These are phyloP conservation scores for Urocynchramus pylzowi DNA, from an alignment of 2,113 vertebrate species.

Conservation along the genomic window DNA sequence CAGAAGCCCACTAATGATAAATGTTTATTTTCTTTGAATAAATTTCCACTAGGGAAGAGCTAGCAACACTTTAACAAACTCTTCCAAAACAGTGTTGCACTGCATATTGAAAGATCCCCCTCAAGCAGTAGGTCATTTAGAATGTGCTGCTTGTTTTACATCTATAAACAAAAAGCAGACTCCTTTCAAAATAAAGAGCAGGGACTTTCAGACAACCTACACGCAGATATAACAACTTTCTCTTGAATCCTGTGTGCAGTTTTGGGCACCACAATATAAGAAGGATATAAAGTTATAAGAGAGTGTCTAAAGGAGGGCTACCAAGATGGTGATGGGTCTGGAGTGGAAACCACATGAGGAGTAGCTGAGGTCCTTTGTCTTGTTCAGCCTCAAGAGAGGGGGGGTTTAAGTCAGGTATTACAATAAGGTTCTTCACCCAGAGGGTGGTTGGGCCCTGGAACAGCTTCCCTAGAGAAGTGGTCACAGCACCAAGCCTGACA, in stretches of 20 bases:
- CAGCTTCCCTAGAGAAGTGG: neutral
- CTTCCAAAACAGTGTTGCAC: neutral
- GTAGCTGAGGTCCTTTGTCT: neutral
- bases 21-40: slow-evolving; percentile 69
- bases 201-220: neutral
- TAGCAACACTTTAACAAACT: slow-evolving; percentile 11
- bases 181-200: neutral
- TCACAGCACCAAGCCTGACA: neutral
- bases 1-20: slow-evolving; percentile 65
- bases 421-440: neutral
- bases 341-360: neutral
- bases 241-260: neutral
- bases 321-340: neutral
- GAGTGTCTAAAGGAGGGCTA: neutral
- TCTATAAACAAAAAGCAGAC: neutral
- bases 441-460: neutral
- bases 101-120: neutral
- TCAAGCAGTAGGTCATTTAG: neutral
- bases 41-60: slow-evolving; percentile 38
- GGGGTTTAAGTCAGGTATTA: neutral
- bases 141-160: neutral
- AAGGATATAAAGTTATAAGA: neutral
- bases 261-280: neutral
- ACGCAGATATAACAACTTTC: neutral
- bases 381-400: neutral